A percentile compares a stretch with the other conserved stretches of the same genome.
These are phyloP conservation scores for Drosophila buzzatii DNA, from an alignment of 2,888 invertebrate species.

Conservation along the genomic window DNA sequence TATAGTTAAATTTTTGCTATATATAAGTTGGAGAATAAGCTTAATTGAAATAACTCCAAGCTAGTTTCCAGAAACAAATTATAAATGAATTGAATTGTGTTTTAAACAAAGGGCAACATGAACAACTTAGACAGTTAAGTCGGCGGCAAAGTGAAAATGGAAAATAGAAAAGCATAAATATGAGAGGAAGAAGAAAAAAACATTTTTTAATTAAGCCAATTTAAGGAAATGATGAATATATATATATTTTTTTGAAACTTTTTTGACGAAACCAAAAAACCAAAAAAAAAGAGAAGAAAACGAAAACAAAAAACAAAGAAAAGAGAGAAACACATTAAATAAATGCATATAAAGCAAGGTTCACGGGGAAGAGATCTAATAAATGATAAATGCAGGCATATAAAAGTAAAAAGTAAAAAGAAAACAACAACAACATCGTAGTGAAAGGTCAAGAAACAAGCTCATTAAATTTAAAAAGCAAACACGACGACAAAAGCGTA, in stretches of 20 bases:
- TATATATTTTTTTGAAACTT: constrained; percentile 84
- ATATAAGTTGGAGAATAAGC: constrained; percentile 37
- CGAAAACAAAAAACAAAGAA: constrained; percentile 23
- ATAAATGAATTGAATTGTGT: constrained; percentile 63
- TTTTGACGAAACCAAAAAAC: constrained; percentile 71
- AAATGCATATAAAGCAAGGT: constrained; percentile 50
- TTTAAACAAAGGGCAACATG: constrained; percentile 42
- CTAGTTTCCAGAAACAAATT: constrained; percentile 61
- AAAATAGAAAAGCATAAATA: constrained; percentile 24
- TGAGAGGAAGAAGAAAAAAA: constrained; percentile 30
- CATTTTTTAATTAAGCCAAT: constrained; percentile 80
- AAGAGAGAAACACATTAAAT: constrained; percentile 53
- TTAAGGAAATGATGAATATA: constrained; percentile 76
- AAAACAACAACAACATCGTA: constrained; percentile 18
- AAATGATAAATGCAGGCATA: constrained; percentile 37
- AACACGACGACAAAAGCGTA: constrained; percentile 50
- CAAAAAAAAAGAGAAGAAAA: constrained; percentile 34
- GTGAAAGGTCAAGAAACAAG: constrained; percentile 52
- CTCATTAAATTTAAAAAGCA: constrained; percentile 67
- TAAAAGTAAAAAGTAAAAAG: constrained; percentile 4
- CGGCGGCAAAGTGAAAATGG: constrained; percentile 34
- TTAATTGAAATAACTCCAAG: constrained; percentile 37
- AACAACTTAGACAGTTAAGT: constrained; percentile 42
- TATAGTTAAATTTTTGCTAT: constrained; percentile 58
- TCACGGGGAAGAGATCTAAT: constrained; percentile 24